Conservation (phyloP, 2,113 vertebrate species). For the Oreochromis tanganicae region DNA sequence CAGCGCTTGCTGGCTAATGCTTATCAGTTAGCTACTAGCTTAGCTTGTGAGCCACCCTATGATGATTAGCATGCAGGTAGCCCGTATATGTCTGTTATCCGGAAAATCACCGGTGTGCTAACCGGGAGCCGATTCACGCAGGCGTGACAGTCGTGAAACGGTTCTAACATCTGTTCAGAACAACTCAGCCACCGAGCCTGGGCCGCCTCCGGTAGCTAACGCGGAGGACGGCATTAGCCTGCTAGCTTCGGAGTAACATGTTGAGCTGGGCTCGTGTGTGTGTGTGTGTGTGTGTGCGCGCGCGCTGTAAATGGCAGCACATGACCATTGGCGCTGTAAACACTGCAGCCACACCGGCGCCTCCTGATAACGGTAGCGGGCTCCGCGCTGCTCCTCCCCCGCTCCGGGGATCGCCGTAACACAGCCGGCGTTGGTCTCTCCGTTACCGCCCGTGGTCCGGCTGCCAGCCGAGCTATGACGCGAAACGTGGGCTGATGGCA, state of each 20-base stretch:
- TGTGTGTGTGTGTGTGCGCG: not conserved
- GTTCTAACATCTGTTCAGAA: rapidly evolving
- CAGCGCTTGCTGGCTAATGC: conserved; percentile 25
- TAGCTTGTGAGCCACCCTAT: conserved; percentile 8
- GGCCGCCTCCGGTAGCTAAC: not conserved
- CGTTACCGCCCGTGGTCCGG: not conserved
- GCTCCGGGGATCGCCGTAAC: not conserved
- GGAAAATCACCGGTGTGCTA: not conserved
- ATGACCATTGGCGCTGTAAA: conserved; percentile 32
- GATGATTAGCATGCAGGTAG: not conserved
- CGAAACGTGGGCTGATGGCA: not conserved
- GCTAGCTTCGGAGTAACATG: conserved; percentile 11
- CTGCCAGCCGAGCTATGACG: not conserved
- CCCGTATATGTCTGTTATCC: not conserved
- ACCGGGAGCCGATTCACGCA: not conserved
- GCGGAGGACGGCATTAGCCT: not conserved
- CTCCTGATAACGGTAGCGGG: not conserved
- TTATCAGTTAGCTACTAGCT: conserved; percentile 20
- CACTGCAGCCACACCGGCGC: not conserved
- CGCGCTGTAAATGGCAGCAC: conserved; percentile 21
- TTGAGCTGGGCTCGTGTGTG: not conserved
- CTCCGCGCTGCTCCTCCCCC: not conserved
- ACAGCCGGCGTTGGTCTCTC: not conserved
- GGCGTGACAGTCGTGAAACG: not conserved
- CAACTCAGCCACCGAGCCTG: not conserved